Conservation (phyloP, 2,797 vertebrate species). For the Phrynocephalus guinanensis region DNA sequence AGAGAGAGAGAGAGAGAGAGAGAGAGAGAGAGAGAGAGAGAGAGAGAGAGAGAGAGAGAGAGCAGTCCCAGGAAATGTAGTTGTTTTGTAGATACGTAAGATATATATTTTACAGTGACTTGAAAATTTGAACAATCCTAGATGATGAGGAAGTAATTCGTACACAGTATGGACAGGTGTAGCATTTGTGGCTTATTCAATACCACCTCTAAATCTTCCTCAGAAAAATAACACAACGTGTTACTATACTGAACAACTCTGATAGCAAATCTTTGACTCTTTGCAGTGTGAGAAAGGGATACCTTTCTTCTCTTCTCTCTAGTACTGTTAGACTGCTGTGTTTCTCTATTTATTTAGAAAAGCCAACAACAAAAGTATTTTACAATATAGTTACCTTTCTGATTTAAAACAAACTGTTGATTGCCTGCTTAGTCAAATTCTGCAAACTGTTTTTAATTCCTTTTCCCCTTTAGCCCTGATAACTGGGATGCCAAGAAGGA, state of each 20-base stretch:
- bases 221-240: neutral
- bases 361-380: neutral
- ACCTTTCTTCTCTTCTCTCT: neutral
- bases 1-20: too few species aligned
- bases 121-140: neutral
- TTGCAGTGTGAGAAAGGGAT: neutral
- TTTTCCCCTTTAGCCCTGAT: constrained; percentile 71
- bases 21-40: too few species aligned
- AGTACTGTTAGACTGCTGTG: neutral
- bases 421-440: neutral
- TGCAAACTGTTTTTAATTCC: constrained; percentile 14
- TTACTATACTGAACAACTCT: neutral
- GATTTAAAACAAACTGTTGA: neutral
- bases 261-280: neutral
- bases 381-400: neutral
- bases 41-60: too few species aligned
- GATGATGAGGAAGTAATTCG: neutral
- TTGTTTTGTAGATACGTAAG: neutral
- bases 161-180: neutral
- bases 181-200: neutral
- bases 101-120: neutral
- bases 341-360: constrained; percentile 5
- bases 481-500: constrained; percentile 78
- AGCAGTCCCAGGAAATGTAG: neutral
- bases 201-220: neutral